Base-by-base conservation (phyloP, 2,113 vertebrate genomes). In the Perca flavescens region DNA sequence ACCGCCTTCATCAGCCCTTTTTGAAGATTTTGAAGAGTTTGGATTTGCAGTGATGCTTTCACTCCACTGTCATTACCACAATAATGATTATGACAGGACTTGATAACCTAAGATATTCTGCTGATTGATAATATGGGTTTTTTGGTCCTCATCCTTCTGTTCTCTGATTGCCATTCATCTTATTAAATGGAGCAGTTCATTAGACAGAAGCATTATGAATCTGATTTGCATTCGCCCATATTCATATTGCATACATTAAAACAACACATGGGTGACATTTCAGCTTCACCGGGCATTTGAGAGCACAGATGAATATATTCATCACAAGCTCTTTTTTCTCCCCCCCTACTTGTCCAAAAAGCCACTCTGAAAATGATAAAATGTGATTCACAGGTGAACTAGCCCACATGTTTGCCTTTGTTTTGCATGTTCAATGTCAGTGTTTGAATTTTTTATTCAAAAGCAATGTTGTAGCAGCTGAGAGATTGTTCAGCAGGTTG, bases 161-260 rank as follows among this genome's bases (percentile, higher is more conserved):
- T 85, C 77, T 70, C 88, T 88, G 92, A 93, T 91, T 92, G 89
- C 88, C 80, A 87, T 92, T 91, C 87, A 89, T 90, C 89, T 83
- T 84, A 90, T 92, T 88, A 92, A 92, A 89, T 82, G 85, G 78
- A 94, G 88, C 85, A 89, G 86, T 88, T 93, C 92, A 93, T 94
- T 90, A 92, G 89, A 88, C 80, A 64, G 80, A 74, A 53, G 79
- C 87, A 85, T 91, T 88, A 86, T 82, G 90, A 85, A 56, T 89
- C 85, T 88, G 77, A 94, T 94, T 94, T 93, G 93, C 93, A 93
- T 91, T 69, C n/a, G 53, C 84, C 86, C 86, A 86, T 90, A 90
- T 94, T 94, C 93, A 93, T 91, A 88, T 88, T 46, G 92, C 91
- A 91, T 88, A 88, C 84, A 92, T 92, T 91, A 90, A 85, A 87